Evolutionary conservation across 2,797 vertebrate species (phyloP).

Genomic region (Myotis planiceps): DNA sequence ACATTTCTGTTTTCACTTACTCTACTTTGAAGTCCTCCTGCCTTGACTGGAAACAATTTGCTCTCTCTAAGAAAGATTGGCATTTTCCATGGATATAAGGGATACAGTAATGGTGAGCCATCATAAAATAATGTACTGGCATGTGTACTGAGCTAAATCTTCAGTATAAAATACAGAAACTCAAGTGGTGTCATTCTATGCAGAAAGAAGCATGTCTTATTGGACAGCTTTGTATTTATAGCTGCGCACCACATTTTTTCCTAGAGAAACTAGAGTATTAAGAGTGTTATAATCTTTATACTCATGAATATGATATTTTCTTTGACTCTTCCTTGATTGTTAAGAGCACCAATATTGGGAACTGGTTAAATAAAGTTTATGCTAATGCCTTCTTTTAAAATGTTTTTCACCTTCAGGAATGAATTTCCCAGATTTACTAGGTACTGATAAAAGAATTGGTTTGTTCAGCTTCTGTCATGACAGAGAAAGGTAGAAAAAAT

Average conservation of each 20-base stretch:
- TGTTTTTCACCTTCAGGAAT: neutral
- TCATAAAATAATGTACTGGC: neutral
- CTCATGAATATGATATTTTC: neutral
- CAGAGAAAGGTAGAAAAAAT: neutral
- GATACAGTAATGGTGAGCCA: neutral
- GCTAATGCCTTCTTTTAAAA: neutral
- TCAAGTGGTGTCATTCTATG: neutral
- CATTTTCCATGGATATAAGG: neutral
- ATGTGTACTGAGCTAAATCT: neutral
- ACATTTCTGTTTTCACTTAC: neutral
- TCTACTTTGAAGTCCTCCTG: slow-evolving; percentile 47
- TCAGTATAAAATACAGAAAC: neutral
- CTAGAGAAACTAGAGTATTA: neutral
- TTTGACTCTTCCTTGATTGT: slow-evolving; percentile 21
- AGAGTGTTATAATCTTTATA: neutral
- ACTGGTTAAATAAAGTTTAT: neutral
- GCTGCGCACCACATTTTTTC: neutral
- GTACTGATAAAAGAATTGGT: neutral
- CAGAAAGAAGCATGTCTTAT: neutral
- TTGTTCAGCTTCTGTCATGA: neutral
- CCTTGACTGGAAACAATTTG: slow-evolving; percentile 56
- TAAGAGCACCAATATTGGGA: neutral
- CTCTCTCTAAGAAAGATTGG: slow-evolving; percentile 29
- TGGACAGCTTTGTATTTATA: neutral
- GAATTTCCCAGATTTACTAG: neutral